Evolutionary conservation across 2,113 vertebrate species (phyloP), one percentile per base, ranked within the genome.

Genomic region (Todiramphus chloris): DNA sequence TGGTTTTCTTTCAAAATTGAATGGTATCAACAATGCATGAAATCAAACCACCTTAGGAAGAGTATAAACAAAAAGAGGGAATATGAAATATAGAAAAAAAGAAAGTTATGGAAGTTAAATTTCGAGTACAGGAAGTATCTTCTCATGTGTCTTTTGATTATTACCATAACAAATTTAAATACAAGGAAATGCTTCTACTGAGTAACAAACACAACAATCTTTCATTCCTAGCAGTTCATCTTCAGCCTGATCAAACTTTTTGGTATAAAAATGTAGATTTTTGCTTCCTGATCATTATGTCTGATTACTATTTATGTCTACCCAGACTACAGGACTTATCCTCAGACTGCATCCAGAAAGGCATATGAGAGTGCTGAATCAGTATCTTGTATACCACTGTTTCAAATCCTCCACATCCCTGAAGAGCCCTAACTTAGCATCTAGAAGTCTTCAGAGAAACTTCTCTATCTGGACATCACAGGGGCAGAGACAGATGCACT

Each of bases 331-430:
- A 70, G 4, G 14, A 31, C 27, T 30, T 37, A 4, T 89, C n/a
- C 19, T 44, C 33, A 17, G 23, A 48, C 0, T 27, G 2, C 21
- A 41, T 7, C 15, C 11, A 64, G 13, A 78, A 80, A 86, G 21
- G 27, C 11, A 12, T 16, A 82, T 18, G 31, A 35, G 33, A 46
- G 3, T 9, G n/a, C 16, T 58, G 30, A 41, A 84, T 48, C 0
- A 1, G 1, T 51, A 30, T 33, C 16, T 59, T 2, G 8, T 9
- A 35, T 9, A 35, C 2, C 3, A 1, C 31, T 23, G 4, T 74
- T 87, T 62, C 35, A 48, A 25, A 35, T 63, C 33, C 3, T 20
- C 48, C 20, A 6, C 11, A 46, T 11, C 13, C 6, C 10, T 50
- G 41, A 83, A 59, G 8, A 62, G 18, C 5, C 21, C 11, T 43